These are phyloP conservation scores for Hydrozoanthus gracilis DNA, from an alignment of 92 coral and sea anemone genomes.

Conservation along the genomic window DNA sequence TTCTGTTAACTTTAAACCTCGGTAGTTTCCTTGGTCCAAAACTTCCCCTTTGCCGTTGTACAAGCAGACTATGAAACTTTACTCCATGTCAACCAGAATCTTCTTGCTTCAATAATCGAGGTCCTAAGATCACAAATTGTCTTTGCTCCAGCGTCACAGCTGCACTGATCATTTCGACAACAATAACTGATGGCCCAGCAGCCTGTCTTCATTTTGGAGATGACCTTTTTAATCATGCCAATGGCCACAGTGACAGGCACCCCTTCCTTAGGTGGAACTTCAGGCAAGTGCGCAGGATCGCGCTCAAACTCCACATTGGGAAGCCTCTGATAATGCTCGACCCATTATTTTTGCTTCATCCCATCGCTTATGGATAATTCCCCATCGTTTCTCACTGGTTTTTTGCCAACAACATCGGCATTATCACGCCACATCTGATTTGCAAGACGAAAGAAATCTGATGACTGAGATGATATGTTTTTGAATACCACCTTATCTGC, in stretches of 20 bases:
- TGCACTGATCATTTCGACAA: constrained; percentile 50
- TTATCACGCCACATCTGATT: constrained; percentile 49
- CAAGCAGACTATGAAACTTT: constrained; percentile 42
- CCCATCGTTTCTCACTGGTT: constrained; percentile 45
- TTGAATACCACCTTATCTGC: constrained; percentile 32
- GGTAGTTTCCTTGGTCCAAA: constrained; percentile 47
- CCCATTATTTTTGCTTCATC: constrained; percentile 40
- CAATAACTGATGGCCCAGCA: constrained; percentile 45
- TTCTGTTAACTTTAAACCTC: neutral
- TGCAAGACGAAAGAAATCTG: constrained; percentile 29
- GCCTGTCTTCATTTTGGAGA: constrained; percentile 42
- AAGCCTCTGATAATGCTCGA: constrained; percentile 45
- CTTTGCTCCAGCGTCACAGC: neutral
- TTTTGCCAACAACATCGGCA: constrained; percentile 50
- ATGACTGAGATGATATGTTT: neutral
- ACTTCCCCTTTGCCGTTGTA: constrained; percentile 64
- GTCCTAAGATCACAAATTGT: neutral
- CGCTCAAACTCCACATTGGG: constrained; percentile 51
- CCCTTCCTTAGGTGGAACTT: constrained; percentile 18
- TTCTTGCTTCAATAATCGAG: constrained; percentile 1
- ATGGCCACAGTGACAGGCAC: neutral
- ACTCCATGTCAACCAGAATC: constrained; percentile 44
- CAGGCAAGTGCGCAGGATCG: constrained; percentile 12
- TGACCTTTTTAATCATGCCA: neutral
- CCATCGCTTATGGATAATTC: constrained; percentile 20